Evolutionary conservation across 2,888 invertebrate species (phyloP).

Genomic region (Conomelus anceps): DNA sequence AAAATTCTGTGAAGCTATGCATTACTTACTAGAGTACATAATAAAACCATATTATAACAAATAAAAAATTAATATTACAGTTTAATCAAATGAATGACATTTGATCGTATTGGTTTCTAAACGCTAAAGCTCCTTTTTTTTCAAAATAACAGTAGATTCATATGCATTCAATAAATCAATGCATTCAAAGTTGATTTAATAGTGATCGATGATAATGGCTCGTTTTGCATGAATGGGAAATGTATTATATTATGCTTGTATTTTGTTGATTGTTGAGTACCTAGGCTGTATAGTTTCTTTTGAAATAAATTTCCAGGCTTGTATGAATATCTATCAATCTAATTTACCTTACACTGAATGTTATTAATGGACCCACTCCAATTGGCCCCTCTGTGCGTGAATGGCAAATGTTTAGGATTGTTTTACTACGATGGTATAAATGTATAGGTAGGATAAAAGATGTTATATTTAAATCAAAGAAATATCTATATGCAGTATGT

Average conservation of each 20-base stretch:
- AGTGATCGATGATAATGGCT: not conserved
- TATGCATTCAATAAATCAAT: no score
- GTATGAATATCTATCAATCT: constrained; percentile 4
- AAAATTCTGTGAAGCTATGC: not conserved
- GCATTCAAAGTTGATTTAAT: not conserved
- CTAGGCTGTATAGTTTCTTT: not conserved
- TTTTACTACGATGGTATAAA: not conserved
- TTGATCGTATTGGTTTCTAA: no score
- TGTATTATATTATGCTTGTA: not conserved
- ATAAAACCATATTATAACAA: not conserved
- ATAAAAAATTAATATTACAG: not conserved
- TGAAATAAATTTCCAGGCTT: not conserved
- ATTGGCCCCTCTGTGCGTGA: not conserved
- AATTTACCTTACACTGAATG: not conserved
- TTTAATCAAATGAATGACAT: no score
- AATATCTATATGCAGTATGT: not conserved
- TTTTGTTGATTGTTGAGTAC: not conserved
- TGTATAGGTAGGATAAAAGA: not conserved
- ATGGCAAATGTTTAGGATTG: not conserved
- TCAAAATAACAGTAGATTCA: no score
- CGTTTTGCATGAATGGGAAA: not conserved
- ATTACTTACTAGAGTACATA: not conserved
- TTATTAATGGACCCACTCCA: not conserved
- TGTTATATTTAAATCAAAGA: not conserved
- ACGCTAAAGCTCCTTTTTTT: no score